A percentile compares a stretch with the other conserved stretches of the same genome.
Evolutionary conservation across 2,797 vertebrate genomes (phyloP).

Genomic region (Arrhamphus sclerolepis): DNA sequence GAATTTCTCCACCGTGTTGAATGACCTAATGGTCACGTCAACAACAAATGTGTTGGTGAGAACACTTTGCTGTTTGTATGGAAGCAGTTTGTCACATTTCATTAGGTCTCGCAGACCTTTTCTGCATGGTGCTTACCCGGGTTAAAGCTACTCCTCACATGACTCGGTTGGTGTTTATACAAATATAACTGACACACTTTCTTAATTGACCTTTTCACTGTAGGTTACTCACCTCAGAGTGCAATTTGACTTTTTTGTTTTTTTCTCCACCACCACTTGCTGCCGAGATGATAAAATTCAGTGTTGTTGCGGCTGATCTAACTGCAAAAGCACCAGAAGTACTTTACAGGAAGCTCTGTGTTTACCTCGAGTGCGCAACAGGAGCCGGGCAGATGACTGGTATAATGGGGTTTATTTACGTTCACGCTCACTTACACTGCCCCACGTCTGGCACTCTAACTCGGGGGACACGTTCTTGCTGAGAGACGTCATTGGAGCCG

Average conservation of each 20-base stretch:
- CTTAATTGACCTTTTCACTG: conserved; percentile 63
- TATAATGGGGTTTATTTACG: conserved; percentile 98
- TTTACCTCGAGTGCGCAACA: conserved; percentile 93
- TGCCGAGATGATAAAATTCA: conserved; percentile 80
- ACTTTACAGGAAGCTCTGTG: conserved; percentile 92
- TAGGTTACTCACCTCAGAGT: conserved; percentile 30
- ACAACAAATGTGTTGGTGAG: conserved; percentile 46
- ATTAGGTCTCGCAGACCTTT: conserved; percentile 69
- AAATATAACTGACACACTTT: conserved; percentile 58
- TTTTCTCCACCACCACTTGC: conserved; percentile 81
- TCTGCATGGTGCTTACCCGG: conserved; percentile 48
- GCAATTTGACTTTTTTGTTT: conserved; percentile 75
- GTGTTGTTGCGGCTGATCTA: conserved; percentile 82
- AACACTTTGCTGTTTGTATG: conserved; percentile 76
- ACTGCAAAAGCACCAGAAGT: conserved; percentile 85
- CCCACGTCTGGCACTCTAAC: conserved; percentile 90
- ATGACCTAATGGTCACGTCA: conserved; percentile 64
- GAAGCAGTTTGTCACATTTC: conserved; percentile 80
- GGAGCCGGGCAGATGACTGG: conserved; percentile 89
- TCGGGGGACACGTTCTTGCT: conserved; percentile 87
- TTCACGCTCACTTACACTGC: conserved; percentile 91
- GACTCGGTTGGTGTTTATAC: conserved; percentile 53
- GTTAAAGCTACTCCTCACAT: conserved; percentile 48
- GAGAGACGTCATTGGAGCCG: conserved; percentile 83
- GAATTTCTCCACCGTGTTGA: conserved; percentile 39